phyloP scores from a whole-genome alignment of 2,888 invertebrate genomes.

The Troides oblongomaculatus region DNA sequence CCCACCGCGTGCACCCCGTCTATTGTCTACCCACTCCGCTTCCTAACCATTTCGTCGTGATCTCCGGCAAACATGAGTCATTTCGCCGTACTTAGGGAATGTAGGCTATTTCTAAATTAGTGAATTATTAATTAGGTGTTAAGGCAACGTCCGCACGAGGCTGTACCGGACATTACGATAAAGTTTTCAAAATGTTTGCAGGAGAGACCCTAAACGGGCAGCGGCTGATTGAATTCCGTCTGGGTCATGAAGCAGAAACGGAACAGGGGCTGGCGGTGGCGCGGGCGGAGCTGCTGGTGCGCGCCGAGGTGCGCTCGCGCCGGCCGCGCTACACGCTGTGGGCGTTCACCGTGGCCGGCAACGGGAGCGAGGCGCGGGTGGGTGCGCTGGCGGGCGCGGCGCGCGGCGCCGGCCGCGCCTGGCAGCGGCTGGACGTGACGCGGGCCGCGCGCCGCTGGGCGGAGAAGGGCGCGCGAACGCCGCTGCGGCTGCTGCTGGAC shows the following conservation, averaged over 20 bases:
- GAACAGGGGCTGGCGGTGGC: slow-evolving; percentile 85
- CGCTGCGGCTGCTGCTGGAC: slow-evolving; percentile 88
- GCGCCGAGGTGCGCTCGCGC: slow-evolving; percentile 59
- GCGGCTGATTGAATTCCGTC: slow-evolving; percentile 90
- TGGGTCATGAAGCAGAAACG: slow-evolving; percentile 80
- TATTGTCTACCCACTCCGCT: slow-evolving; percentile 32
- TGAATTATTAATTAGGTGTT: not conserved
- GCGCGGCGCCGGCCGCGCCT: slow-evolving; percentile 78
- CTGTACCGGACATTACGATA: no score
- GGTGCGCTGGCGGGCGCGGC: slow-evolving; percentile 49
- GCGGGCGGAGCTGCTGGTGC: slow-evolving; percentile 89
- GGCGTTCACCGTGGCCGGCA: slow-evolving; percentile 85
- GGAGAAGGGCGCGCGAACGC: slow-evolving; percentile 71
- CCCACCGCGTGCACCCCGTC: slow-evolving; percentile 59
- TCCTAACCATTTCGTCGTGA: slow-evolving; percentile 12
- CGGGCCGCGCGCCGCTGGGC: slow-evolving; percentile 87
- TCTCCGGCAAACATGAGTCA: slow-evolving; percentile 47
- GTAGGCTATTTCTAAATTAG: not conserved
- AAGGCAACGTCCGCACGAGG: not conserved
- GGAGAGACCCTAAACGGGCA: slow-evolving; percentile 92
- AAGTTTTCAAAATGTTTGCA: slow-evolving; percentile 55
- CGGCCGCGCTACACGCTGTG: slow-evolving; percentile 82
- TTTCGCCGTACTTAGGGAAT: slow-evolving; percentile 50
- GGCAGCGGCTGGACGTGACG: slow-evolving; percentile 93
- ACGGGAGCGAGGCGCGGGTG: slow-evolving; percentile 78